Evolutionary conservation across 2,888 invertebrate genomes (phyloP).

Genomic region (Stenolophus ochropezus): DNA sequence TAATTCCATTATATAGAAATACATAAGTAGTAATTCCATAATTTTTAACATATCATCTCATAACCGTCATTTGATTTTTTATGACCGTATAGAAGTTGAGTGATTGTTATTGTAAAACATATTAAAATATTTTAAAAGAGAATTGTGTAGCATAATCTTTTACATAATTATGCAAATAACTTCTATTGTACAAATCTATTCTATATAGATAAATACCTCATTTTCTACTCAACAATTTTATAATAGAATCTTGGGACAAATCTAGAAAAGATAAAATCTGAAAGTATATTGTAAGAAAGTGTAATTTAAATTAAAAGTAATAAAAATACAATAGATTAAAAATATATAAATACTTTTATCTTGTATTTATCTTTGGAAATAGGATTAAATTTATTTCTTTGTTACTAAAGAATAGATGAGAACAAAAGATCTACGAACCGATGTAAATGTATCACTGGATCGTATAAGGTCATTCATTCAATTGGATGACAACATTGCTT

Average conservation of each 20-base stretch:
- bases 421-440: no score
- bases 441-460: no score
- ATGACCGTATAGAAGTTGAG: no score
- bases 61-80: no score
- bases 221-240: not conserved
- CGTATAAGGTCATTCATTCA: no score
- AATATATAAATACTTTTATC: not conserved
- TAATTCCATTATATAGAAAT: no score
- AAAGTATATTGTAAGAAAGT: not conserved
- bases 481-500: no score
- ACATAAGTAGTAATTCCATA: no score
- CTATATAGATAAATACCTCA: not conserved
- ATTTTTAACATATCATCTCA: no score
- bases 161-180: not conserved
- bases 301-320: not conserved
- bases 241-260: not conserved
- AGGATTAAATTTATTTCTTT: not conserved
- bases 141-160: not conserved
- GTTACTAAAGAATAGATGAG: not conserved
- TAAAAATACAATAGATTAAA: not conserved
- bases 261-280: not conserved
- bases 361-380: not conserved
- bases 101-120: no score
- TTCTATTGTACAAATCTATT: not conserved
- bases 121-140: no score